These are phyloP conservation scores for Drosophila borealis DNA, from an alignment of 2,888 invertebrate genomes.

Conservation along the genomic window DNA sequence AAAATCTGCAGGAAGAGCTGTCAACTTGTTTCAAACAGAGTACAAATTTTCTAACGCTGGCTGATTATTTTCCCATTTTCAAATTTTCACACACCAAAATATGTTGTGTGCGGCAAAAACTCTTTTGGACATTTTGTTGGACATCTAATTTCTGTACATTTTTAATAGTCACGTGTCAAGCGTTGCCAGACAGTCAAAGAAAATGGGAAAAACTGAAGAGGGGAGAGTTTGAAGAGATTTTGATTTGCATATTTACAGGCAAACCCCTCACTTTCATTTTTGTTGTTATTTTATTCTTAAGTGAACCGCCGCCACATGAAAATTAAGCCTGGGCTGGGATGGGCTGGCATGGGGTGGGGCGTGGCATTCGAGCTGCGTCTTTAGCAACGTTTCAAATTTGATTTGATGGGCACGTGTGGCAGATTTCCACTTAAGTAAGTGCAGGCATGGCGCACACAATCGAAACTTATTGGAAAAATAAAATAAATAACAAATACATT, in stretches of 20 bases:
- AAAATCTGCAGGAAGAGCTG: conserved; percentile 27
- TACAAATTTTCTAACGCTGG: conserved; percentile 1
- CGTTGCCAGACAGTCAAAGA: conserved; percentile 15
- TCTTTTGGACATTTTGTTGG: conserved; percentile 37
- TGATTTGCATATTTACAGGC: conserved; percentile 55
- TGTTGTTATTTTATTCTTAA: conserved; percentile 36
- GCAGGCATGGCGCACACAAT: conserved; percentile 31
- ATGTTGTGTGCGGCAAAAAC: conserved; percentile 3
- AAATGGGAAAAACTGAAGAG: neutral
- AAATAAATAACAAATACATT: conserved; percentile 13
- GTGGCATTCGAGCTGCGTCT: conserved; percentile 19
- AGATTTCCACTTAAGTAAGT: conserved; percentile 58
- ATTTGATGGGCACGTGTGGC: conserved; percentile 63
- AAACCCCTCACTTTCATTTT: conserved; percentile 10
- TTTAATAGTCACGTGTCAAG: conserved; percentile 60
- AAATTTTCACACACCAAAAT: neutral
- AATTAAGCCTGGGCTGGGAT: conserved; percentile 2
- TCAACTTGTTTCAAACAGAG: conserved; percentile 19
- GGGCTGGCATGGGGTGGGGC: neutral
- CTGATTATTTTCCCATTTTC: conserved; percentile 33
- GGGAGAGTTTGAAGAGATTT: conserved; percentile 3
- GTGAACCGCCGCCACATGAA: conserved; percentile 37
- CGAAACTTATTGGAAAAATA: conserved; percentile 19
- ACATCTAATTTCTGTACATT: conserved; percentile 41
- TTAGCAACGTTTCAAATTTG: conserved; percentile 42